Conservation (phyloP, 2,797 vertebrate species). For the Enteromius radiatus region DNA sequence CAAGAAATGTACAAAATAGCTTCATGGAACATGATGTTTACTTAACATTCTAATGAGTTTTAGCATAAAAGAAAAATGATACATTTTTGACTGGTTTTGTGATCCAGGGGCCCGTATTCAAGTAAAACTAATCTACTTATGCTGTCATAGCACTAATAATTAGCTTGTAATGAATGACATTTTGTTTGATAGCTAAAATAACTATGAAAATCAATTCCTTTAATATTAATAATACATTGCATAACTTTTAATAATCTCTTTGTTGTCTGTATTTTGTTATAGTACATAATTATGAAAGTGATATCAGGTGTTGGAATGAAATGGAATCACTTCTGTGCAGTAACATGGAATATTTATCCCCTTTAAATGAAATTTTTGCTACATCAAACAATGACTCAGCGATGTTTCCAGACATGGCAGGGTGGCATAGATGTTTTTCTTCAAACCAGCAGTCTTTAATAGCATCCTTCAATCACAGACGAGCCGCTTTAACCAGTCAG, state of each 20-base stretch:
- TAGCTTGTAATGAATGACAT: background rate
- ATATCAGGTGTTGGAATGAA: background rate
- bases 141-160: background rate
- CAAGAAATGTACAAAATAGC: too few species aligned
- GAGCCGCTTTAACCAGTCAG: background rate
- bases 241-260: background rate
- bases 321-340: background rate
- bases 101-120: background rate
- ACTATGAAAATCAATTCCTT: background rate
- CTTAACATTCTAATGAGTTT: too few species aligned
- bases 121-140: background rate
- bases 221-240: background rate
- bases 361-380: background rate
- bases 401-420: background rate
- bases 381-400: slow-evolving; percentile 26
- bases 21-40: too few species aligned
- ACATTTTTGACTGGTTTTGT: too few species aligned
- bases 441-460: slow-evolving; percentile 23
- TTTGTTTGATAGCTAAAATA: background rate
- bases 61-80: too few species aligned
- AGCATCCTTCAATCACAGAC: background rate
- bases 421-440: slow-evolving; percentile 5
- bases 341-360: background rate
- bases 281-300: background rate
- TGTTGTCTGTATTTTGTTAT: background rate